Conservation (phyloP, 2,797 vertebrate species). For the Rhabdomys pumilio region DNA sequence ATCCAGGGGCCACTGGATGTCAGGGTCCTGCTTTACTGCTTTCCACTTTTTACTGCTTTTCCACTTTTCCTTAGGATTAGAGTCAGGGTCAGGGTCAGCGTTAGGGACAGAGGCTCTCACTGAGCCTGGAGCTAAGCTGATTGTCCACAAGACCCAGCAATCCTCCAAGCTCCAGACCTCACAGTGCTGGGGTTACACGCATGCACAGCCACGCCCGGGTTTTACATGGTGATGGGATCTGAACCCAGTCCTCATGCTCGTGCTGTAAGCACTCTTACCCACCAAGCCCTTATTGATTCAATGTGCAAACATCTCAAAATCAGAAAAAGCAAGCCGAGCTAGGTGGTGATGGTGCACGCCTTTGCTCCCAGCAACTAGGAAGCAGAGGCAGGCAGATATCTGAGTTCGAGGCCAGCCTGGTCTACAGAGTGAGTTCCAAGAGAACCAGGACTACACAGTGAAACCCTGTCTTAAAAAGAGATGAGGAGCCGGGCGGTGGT, state of each 20-base stretch:
- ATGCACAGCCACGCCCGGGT: background rate
- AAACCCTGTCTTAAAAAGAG: too few relatives aligned
- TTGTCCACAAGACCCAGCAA: background rate
- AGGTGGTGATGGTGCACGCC: fast-evolving
- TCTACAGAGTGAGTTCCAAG: background rate
- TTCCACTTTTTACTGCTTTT: background rate
- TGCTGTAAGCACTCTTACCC: background rate
- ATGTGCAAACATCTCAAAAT: background rate
- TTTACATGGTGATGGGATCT: background rate
- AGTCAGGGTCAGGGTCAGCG: background rate
- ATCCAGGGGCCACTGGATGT: too few relatives aligned
- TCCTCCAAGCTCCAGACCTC: background rate
- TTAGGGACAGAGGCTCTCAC: background rate
- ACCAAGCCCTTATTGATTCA: background rate
- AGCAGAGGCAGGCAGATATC: background rate
- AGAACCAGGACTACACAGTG: background rate
- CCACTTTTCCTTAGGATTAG: background rate
- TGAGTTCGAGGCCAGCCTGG: background rate
- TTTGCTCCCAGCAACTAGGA: background rate
- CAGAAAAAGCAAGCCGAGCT: background rate
- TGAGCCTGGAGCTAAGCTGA: background rate
- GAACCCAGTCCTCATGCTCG: background rate
- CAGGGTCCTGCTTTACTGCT: background rate
- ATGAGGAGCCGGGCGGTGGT: too few relatives aligned
- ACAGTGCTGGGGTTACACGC: background rate